These are phyloP conservation scores for Anguilla obscura DNA, from an alignment of 2,797 vertebrate genomes.

Conservation along the genomic window DNA sequence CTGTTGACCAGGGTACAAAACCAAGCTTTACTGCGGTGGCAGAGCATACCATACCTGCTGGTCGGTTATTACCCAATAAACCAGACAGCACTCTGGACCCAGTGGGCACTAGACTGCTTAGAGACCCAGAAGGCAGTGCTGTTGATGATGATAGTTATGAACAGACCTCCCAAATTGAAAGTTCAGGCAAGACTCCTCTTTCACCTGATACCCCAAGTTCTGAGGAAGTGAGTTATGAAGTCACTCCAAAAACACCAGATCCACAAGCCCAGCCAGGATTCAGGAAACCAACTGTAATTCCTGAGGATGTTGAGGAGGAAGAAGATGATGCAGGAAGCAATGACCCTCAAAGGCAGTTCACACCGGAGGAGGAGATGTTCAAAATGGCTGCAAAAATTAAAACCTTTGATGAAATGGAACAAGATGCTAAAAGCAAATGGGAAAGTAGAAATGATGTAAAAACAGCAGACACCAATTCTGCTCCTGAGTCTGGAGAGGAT, in stretches of 20 bases:
- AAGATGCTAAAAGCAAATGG: slow-evolving; percentile 83
- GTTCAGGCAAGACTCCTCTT: slow-evolving; percentile 73
- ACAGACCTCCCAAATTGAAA: slow-evolving; percentile 75
- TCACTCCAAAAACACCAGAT: slow-evolving; percentile 75
- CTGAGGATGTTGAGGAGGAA: slow-evolving; percentile 66
- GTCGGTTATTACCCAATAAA: slow-evolving; percentile 60
- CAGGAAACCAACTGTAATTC: slow-evolving; percentile 69
- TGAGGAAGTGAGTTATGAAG: slow-evolving; percentile 75
- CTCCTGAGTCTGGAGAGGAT: slow-evolving; percentile 38
- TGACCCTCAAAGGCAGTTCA: slow-evolving; percentile 80
- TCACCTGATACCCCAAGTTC: slow-evolving; percentile 76
- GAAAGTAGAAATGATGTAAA: slow-evolving; percentile 65
- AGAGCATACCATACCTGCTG: slow-evolving; percentile 55
- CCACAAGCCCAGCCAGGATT: slow-evolving; percentile 50
- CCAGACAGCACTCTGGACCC: slow-evolving; percentile 67
- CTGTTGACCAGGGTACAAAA: slow-evolving; percentile 67
- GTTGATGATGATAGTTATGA: slow-evolving; percentile 74
- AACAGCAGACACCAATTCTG: slow-evolving; percentile 51
- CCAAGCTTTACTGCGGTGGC: slow-evolving; percentile 10
- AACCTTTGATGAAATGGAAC: slow-evolving; percentile 93
- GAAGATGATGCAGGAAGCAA: slow-evolving; percentile 63
- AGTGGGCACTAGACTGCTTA: slow-evolving; percentile 70
- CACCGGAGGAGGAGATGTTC: slow-evolving; percentile 96
- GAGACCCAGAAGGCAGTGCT: slow-evolving; percentile 73
- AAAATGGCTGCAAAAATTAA: slow-evolving; percentile 97